Evolutionary conservation across 1,140 invertebrate species (phyloP), one percentile per base, ranked within the genome.

Genomic region (Megathymus violae): DNA sequence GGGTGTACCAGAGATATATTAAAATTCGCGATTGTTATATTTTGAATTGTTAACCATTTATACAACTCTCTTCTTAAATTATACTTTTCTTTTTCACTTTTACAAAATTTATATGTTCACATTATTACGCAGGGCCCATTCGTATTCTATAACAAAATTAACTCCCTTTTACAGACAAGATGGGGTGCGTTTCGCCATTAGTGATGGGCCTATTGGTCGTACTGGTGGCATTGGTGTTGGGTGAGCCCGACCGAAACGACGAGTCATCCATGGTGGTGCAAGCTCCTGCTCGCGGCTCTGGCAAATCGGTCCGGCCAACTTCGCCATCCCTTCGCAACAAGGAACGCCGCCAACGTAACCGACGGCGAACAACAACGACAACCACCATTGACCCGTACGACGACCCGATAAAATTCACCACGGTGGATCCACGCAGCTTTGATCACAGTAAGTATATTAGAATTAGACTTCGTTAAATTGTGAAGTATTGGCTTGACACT

Each of bases 141-240:
- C n/a, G n/a, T n/a, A n/a, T n/a, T n/a, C n/a, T n/a, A n/a, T 9
- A 13, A 25, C 9, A 17, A 22, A 13, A 13, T 7, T 11, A 17
- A 36, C 1, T 65, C 54, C 60, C 78, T 48, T 64, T 64, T 47
- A 6, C 78, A 89, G 87, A 50, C 65, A 81, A 43, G 25, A 88
- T 87, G 85, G 70, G 76, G 80, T 68, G 73, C 22, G 16, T 73
- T 63, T 72, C 81, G 87, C 84, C 88, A 86, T 81, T 88, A 66
- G 85, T 88, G 82, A 78, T 85, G 27, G 73, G 85, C 75, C 76
- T 90, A 19, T 22, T 71, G 5, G 77, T 76, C 76, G 71, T 85
- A 79, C 85, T 90, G 74, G 85, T 90, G 85, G 85, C 85, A 76
- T 60, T 87, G 43, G 85, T 67, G 52, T 43, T 83, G 11, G 85